A percentile compares a stretch with the other conserved stretches of the same genome.
Conservation (phyloP, 2,888 invertebrate genomes). For the Pardosa pseudoannulata region DNA sequence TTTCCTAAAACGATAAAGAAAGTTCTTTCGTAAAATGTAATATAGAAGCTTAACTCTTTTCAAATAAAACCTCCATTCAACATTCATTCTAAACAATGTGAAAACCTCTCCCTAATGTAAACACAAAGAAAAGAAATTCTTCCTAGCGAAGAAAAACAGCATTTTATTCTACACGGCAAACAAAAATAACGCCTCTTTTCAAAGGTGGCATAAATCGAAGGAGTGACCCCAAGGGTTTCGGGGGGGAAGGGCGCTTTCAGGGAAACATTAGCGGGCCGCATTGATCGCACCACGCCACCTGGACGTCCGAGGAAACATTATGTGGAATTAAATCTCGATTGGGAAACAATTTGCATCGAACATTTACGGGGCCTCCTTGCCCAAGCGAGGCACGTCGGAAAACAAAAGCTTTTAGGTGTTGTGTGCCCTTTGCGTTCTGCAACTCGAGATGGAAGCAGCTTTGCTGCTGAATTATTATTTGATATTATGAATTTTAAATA, state of each 20-base stretch:
- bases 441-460: neutral
- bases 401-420: conserved; percentile 7
- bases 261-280: conserved; percentile 59
- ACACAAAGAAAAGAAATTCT: neutral
- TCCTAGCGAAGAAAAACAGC: neutral
- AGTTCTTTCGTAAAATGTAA: too few relatives aligned
- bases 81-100: neutral
- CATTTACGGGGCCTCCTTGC: conserved; percentile 40
- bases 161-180: neutral
- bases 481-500: conserved; percentile 15
- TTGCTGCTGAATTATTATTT: neutral
- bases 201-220: conserved; percentile 17
- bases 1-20: too few relatives aligned
- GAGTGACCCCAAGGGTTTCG: conserved; percentile 43
- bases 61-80: conserved; percentile 2
- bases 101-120: neutral
- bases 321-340: conserved; percentile 69
- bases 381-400: conserved; percentile 30
- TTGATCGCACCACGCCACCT: conserved; percentile 52
- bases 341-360: conserved; percentile 72
- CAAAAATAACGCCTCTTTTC: neutral
- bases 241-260: conserved; percentile 30
- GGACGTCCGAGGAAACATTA: conserved; percentile 64
- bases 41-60: neutral
- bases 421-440: neutral